A percentile compares a stretch with the other conserved stretches of the same genome.
Evolutionary conservation across 2,888 invertebrate genomes (phyloP).

Genomic region (Oscheius sp.): DNA sequence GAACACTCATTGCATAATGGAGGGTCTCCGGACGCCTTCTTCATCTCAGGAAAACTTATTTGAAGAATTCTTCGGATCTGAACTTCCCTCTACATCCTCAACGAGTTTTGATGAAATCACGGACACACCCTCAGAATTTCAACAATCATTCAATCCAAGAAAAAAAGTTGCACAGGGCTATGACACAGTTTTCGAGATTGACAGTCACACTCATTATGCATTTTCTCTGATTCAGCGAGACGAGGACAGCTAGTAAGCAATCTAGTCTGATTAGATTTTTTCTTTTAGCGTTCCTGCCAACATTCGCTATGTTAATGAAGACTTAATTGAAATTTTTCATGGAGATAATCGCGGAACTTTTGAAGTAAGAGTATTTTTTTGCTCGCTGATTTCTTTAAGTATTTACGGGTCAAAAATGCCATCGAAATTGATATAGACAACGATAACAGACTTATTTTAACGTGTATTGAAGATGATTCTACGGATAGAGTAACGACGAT

Average conservation of each 20-base stretch:
- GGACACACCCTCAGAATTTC: too few relatives aligned
- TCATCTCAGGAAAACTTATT: too few relatives aligned
- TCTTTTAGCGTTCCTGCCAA: neutral
- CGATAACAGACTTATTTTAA: neutral
- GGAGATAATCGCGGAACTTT: conserved; percentile 5
- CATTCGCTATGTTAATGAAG: neutral
- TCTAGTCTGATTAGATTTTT: neutral
- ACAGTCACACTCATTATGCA: neutral
- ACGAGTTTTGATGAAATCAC: too few relatives aligned
- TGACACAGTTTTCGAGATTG: neutral
- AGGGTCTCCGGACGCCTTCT: too few relatives aligned
- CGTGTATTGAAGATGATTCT: neutral
- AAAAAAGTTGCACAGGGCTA: neutral
- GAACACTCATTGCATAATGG: too few relatives aligned
- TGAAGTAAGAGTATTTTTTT: too few relatives aligned
- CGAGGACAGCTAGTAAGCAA: neutral
- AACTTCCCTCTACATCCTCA: too few relatives aligned
- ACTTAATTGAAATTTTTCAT: conserved; percentile 1
- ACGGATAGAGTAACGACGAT: neutral
- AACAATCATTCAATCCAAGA: too few relatives aligned
- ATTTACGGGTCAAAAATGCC: neutral
- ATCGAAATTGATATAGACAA: neutral
- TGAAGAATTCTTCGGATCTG: too few relatives aligned
- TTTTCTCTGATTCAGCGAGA: neutral
- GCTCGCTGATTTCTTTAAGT: neutral